These are phyloP conservation scores for Lutjanus campechanus DNA, from an alignment of 2,797 vertebrate genomes.

Conservation along the genomic window DNA sequence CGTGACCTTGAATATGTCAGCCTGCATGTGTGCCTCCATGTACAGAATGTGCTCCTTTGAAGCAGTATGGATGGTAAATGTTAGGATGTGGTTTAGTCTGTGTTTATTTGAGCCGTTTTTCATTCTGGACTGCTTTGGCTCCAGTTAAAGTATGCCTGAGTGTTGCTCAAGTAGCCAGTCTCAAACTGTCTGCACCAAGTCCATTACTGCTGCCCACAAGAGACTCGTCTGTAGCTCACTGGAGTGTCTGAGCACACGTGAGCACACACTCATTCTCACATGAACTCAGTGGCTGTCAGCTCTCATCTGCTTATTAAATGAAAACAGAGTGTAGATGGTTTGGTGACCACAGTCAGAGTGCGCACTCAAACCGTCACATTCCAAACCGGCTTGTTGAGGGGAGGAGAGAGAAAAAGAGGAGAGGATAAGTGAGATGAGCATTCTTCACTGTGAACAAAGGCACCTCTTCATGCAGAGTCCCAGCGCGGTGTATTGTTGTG, in stretches of 20 bases:
- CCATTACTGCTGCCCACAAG: slow-evolving; percentile 55
- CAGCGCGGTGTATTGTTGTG: slow-evolving; percentile 65
- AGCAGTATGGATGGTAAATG: slow-evolving; percentile 17
- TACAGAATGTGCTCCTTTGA: slow-evolving; percentile 36
- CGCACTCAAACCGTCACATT: slow-evolving; percentile 61
- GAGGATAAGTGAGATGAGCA: slow-evolving; percentile 77
- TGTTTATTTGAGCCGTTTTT: slow-evolving; percentile 50
- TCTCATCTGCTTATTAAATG: slow-evolving; percentile 46
- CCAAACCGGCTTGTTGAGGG: slow-evolving; percentile 49
- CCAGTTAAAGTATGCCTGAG: slow-evolving; percentile 37
- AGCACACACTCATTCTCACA: slow-evolving; percentile 23
- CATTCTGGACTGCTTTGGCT: slow-evolving; percentile 40
- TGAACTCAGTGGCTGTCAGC: slow-evolving; percentile 31
- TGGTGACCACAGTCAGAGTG: slow-evolving; percentile 34
- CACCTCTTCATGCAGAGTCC: slow-evolving; percentile 69
- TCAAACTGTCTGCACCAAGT: slow-evolving; percentile 51
- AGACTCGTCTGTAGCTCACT: slow-evolving; percentile 46
- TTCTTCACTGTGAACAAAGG: slow-evolving; percentile 78
- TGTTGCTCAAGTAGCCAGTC: slow-evolving; percentile 50
- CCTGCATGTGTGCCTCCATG: slow-evolving; percentile 25
- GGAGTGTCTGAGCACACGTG: slow-evolving; percentile 41
- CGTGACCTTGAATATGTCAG: slow-evolving; percentile 40
- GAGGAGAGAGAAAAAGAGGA: slow-evolving; percentile 45
- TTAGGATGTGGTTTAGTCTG: slow-evolving; percentile 31
- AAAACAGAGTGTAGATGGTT: slow-evolving; percentile 49